phyloP scores from a whole-genome alignment of 2,888 invertebrate species.

The Meiosimyza decipiens region DNA sequence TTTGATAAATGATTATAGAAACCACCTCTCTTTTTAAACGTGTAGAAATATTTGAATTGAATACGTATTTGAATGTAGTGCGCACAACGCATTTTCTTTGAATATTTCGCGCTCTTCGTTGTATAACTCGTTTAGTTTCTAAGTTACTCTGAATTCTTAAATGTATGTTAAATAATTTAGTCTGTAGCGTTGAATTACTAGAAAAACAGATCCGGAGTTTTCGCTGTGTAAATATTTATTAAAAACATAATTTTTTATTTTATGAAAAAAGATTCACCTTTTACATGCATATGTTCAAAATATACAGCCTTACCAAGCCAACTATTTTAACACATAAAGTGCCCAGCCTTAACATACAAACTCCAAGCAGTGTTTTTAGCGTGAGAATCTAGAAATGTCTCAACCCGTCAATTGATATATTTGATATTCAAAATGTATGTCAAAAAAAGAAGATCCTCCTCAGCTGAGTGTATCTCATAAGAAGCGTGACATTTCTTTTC shows the following conservation, averaged over 20 bases:
- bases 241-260: neutral
- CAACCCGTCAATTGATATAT: too few relatives aligned
- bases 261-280: too few relatives aligned
- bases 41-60: constrained; percentile 16
- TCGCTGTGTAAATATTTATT: constrained; percentile 40
- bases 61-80: constrained; percentile 18
- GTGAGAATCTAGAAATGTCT: too few relatives aligned
- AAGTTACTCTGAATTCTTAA: constrained; percentile 18
- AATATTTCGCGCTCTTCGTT: constrained; percentile 15
- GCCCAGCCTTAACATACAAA: too few relatives aligned
- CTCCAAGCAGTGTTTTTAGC: too few relatives aligned
- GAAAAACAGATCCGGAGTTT: neutral
- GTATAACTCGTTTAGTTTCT: constrained; percentile 15
- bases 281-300: too few relatives aligned
- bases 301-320: too few relatives aligned
- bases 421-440: too few relatives aligned
- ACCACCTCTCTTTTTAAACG: neutral
- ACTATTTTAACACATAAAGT: too few relatives aligned
- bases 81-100: constrained; percentile 10
- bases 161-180: neutral
- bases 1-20: neutral
- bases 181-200: neutral
- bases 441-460: too few relatives aligned
- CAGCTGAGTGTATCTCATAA: too few relatives aligned
- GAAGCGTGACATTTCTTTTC: too few relatives aligned